These are phyloP conservation scores for Rhingia rostrata DNA, from an alignment of 2,888 invertebrate species.

Conservation along the genomic window DNA sequence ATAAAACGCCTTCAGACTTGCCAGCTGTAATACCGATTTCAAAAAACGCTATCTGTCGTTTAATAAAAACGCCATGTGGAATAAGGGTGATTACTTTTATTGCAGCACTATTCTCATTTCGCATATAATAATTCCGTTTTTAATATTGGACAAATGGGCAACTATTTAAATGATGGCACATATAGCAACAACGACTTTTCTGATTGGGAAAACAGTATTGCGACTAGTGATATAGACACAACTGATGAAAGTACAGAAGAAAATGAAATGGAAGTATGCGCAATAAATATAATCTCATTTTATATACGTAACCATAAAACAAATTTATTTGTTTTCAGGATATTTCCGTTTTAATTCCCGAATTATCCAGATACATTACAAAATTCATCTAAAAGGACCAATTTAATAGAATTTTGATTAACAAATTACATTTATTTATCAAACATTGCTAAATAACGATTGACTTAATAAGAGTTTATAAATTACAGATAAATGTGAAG, in stretches of 20 bases:
- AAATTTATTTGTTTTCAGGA: conserved; percentile 82
- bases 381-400: conserved; percentile 82
- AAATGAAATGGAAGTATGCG: conserved; percentile 84
- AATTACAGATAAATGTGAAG: too few species aligned
- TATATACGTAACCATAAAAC: too few species aligned
- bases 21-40: too few species aligned
- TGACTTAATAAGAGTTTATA: too few species aligned
- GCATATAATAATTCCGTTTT: background rate
- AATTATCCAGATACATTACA: conserved; percentile 85
- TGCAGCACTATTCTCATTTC: conserved; percentile 66
- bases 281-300: background rate
- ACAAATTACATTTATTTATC: conserved; percentile 45
- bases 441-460: conserved; percentile 11
- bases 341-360: conserved; percentile 85
- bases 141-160: background rate
- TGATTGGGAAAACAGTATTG: conserved; percentile 86
- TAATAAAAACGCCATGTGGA: too few species aligned
- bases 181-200: conserved; percentile 80
- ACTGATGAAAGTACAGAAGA: conserved; percentile 86
- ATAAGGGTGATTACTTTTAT: background rate
- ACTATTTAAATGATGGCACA: conserved; percentile 25
- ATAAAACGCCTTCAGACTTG: too few species aligned
- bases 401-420: conserved; percentile 11
- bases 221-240: conserved; percentile 85
- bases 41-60: too few species aligned